These are phyloP conservation scores for Noctua janthe DNA, from an alignment of 2,888 invertebrate species.

Conservation along the genomic window DNA sequence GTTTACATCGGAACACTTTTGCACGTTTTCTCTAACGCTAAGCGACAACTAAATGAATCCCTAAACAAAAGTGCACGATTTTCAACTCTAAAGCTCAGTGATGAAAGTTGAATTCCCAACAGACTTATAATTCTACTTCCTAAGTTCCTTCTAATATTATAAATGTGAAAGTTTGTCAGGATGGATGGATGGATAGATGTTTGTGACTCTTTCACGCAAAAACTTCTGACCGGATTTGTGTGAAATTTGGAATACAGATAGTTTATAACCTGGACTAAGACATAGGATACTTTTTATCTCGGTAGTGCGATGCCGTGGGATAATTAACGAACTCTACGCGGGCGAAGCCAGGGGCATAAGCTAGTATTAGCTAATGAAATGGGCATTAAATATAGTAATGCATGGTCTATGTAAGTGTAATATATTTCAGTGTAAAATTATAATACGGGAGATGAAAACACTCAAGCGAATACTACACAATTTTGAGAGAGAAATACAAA, in stretches of 20 bases:
- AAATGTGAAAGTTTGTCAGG: no score
- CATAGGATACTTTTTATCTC: no score
- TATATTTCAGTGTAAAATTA: not conserved
- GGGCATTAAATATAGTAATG: not conserved
- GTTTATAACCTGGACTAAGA: no score
- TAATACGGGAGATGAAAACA: not conserved
- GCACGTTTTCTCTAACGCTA: not conserved
- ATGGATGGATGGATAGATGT: no score
- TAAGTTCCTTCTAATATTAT: no score
- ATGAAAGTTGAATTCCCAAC: not conserved
- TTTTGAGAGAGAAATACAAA: constrained; percentile 1
- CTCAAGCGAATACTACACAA: not conserved
- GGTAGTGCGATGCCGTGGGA: no score
- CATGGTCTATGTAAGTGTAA: not conserved
- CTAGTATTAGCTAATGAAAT: not conserved
- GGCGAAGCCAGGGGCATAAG: no score
- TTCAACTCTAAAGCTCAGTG: not conserved
- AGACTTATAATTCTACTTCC: no score
- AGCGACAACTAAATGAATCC: not conserved
- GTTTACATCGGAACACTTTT: constrained; percentile 36
- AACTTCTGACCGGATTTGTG: no score
- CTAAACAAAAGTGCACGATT: not conserved
- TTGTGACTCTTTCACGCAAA: no score
- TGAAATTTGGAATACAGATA: no score
- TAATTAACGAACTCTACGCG: no score